These are phyloP conservation scores for Sepiola atlantica DNA, from an alignment of 2,888 invertebrate genomes.

Conservation along the genomic window DNA sequence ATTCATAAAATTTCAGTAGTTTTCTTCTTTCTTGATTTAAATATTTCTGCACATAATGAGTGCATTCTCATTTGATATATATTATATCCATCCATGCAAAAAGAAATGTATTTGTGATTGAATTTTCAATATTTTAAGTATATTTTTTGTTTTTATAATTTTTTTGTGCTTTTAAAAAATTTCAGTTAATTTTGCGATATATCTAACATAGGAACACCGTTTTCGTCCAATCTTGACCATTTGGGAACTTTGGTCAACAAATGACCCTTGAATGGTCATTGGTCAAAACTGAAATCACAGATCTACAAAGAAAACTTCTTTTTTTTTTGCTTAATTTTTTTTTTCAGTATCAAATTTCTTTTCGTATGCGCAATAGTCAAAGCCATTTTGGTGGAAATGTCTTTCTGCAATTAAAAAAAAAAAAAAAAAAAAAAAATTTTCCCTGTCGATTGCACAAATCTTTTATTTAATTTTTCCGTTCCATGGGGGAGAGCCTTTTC, in stretches of 20 bases:
- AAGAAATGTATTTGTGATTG: neutral
- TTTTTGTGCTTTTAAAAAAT: neutral
- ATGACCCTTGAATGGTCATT: neutral
- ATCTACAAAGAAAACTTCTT: slow-evolving; percentile 7
- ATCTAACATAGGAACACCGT: neutral
- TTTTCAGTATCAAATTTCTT: neutral
- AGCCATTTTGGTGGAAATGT: neutral
- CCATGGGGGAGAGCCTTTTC: neutral
- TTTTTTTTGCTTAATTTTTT: neutral
- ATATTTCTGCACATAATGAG: neutral
- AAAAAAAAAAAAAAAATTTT: neutral
- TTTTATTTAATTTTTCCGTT: no score
- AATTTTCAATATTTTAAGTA: neutral
- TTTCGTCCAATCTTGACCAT: neutral
- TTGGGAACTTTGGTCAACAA: neutral
- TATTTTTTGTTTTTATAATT: neutral
- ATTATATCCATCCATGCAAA: neutral
- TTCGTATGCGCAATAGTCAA: neutral
- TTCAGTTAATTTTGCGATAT: slow-evolving; percentile 16
- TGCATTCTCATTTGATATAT: neutral
- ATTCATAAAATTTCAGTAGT: neutral
- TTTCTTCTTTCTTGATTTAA: neutral
- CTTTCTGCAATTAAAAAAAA: neutral
- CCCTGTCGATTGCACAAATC: neutral
- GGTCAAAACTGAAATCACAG: neutral